These are phyloP conservation scores for Dolichoris vasculosae DNA, from an alignment of 1,140 invertebrate species.

Conservation along the genomic window DNA sequence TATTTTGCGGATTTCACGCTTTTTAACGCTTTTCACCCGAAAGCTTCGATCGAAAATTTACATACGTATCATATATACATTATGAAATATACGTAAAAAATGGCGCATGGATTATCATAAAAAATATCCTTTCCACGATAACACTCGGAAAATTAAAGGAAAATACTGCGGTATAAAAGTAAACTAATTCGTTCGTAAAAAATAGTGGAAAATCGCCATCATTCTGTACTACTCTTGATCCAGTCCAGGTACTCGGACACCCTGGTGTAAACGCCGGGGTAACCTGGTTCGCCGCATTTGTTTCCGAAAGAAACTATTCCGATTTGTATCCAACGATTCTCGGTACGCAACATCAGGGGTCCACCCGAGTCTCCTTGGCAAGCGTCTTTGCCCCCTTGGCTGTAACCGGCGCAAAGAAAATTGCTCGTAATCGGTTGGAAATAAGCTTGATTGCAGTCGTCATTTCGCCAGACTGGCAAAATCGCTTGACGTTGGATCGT, in stretches of 20 bases:
- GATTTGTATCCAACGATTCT: slow-evolving; percentile 87
- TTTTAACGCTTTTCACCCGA: not conserved
- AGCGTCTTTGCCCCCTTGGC: slow-evolving; percentile 92
- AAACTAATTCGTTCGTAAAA: not conserved
- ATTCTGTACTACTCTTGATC: slow-evolving; percentile 74
- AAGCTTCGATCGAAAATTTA: slow-evolving; percentile 2
- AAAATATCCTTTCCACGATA: not conserved
- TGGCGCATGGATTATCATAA: not conserved
- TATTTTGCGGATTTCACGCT: not conserved
- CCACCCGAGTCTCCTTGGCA: slow-evolving; percentile 88
- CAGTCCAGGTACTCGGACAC: slow-evolving; percentile 79
- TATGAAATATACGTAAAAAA: not conserved
- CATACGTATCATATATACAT: slow-evolving; percentile 21
- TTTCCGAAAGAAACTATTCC: slow-evolving; percentile 94
- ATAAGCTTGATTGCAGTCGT: slow-evolving; percentile 91
- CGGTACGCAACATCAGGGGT: slow-evolving; percentile 86
- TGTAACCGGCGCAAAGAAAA: slow-evolving; percentile 93
- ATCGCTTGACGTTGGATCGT: slow-evolving; percentile 87
- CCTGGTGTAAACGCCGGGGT: slow-evolving; percentile 86
- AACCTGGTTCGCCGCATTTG: slow-evolving; percentile 90
- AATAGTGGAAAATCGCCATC: not conserved
- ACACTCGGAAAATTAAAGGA: not conserved
- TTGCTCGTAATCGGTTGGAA: slow-evolving; percentile 93
- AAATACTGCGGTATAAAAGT: not conserved
- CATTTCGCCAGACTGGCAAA: slow-evolving; percentile 92